Conservation (phyloP, 2,113 vertebrate species). For the Scopus umbretta region DNA sequence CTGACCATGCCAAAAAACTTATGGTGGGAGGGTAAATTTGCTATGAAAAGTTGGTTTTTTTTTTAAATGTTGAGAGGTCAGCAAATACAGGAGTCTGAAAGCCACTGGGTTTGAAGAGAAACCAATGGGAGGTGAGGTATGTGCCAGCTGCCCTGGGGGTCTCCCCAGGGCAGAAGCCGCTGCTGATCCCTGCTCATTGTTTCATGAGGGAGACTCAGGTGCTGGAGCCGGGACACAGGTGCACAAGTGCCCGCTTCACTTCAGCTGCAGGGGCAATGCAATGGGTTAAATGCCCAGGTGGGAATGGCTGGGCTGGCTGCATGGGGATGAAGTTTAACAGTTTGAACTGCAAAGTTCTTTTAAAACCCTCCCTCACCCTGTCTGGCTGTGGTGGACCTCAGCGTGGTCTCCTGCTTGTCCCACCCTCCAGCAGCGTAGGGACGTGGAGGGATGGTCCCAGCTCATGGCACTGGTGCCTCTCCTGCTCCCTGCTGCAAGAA, state of each 20-base stretch:
- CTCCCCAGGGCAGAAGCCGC: background rate
- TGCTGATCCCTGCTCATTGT: background rate
- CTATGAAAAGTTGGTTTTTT: background rate
- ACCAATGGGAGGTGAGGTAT: background rate
- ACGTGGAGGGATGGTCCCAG: fast-evolving
- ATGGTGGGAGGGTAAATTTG: background rate
- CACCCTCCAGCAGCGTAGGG: background rate
- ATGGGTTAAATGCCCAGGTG: background rate
- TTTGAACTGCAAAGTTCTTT: background rate
- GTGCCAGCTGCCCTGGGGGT: fast-evolving
- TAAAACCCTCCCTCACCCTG: background rate
- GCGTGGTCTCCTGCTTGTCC: background rate
- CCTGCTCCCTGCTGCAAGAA: background rate
- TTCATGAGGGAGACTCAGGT: background rate
- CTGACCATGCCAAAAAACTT: background rate
- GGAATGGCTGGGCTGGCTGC: background rate
- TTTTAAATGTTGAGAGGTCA: background rate
- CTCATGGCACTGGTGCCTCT: background rate
- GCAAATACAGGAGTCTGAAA: background rate
- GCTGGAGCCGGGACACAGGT: background rate
- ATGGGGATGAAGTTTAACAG: background rate
- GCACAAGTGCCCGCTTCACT: background rate
- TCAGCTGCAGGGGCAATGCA: background rate
- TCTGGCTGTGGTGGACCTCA: background rate
- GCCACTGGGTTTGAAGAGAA: background rate